phyloP scores from a whole-genome alignment of 2,888 invertebrate genomes.

The Machimus rusticus region DNA sequence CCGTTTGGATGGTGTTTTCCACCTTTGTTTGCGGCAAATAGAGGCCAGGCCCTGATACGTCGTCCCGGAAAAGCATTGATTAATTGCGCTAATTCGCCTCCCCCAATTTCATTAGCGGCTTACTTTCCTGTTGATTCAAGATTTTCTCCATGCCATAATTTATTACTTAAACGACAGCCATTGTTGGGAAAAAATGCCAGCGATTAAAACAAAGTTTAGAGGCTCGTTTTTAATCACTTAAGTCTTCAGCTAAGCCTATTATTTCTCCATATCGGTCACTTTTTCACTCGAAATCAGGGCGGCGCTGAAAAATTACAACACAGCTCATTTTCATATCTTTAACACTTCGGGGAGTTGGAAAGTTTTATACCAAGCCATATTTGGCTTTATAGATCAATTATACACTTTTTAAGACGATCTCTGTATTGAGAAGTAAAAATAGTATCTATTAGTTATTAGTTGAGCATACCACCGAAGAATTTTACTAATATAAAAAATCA shows the following conservation, averaged over 20 bases:
- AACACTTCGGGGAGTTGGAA: neutral
- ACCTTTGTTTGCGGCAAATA: constrained; percentile 31
- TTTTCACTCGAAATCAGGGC: neutral
- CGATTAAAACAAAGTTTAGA: neutral
- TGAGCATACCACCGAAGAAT: too few species aligned
- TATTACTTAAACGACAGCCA: constrained; percentile 27
- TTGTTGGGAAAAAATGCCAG: neutral
- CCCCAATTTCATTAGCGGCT: constrained; percentile 41
- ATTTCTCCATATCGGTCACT: neutral
- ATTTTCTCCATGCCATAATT: constrained; percentile 21
- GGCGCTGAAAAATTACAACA: neutral
- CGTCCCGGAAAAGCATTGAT: constrained; percentile 40
- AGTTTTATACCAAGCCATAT: neutral
- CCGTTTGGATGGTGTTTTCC: constrained; percentile 19
- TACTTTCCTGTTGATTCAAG: constrained; percentile 34
- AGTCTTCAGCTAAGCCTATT: neutral
- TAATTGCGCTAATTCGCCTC: constrained; percentile 44
- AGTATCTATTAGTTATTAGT: too few species aligned
- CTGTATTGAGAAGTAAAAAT: neutral
- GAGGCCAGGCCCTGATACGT: constrained; percentile 22
- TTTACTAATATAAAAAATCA: too few species aligned
- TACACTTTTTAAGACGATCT: neutral
- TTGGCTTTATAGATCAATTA: neutral
- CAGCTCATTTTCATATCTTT: neutral
- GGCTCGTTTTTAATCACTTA: neutral